phyloP scores from a whole-genome alignment of 1,140 invertebrate genomes.

The Drosophila subobscura region DNA sequence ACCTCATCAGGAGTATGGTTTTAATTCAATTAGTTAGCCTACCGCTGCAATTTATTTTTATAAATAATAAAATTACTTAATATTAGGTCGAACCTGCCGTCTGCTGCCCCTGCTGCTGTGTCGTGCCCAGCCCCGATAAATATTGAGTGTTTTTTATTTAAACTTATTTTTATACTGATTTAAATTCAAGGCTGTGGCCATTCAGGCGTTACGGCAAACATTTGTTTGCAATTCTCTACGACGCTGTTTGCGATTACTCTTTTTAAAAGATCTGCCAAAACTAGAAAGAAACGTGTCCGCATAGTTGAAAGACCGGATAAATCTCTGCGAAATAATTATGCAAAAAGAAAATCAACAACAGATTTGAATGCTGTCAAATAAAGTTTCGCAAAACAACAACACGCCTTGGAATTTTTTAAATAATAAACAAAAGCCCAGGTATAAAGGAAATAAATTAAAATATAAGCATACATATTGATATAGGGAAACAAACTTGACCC shows the following conservation, averaged over 20 bases:
- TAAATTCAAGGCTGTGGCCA: constrained; percentile 56
- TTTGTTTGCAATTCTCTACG: constrained; percentile 56
- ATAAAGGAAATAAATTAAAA: constrained; percentile 48
- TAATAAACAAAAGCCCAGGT: constrained; percentile 42
- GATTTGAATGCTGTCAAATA: constrained; percentile 30
- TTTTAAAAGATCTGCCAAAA: constrained; percentile 23
- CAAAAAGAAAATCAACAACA: constrained; percentile 21
- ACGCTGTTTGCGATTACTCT: constrained; percentile 23
- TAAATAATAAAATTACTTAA: constrained; percentile 73
- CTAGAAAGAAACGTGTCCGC: constrained; percentile 32
- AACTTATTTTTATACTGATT: constrained; percentile 33
- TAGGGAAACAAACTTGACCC: constrained; percentile 9
- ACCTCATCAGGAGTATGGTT: constrained; percentile 34
- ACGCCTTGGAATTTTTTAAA: constrained; percentile 51
- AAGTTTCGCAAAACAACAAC: constrained; percentile 35
- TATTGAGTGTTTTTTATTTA: constrained; percentile 23
- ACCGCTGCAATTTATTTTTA: constrained; percentile 70
- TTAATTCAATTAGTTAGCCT: constrained; percentile 77
- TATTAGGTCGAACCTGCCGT: constrained; percentile 48
- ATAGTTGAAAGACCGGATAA: constrained; percentile 24
- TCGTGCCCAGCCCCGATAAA: constrained; percentile 45
- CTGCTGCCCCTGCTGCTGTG: constrained; percentile 30
- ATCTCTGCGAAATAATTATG: constrained; percentile 30
- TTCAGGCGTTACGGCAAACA: constrained; percentile 60
- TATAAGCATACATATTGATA: constrained; percentile 5